Percentiles rank a stretch among this genome's conserved stretches.
These are phyloP conservation scores for Drosophila basisetae DNA, from an alignment of 2,888 invertebrate species.

Conservation along the genomic window DNA sequence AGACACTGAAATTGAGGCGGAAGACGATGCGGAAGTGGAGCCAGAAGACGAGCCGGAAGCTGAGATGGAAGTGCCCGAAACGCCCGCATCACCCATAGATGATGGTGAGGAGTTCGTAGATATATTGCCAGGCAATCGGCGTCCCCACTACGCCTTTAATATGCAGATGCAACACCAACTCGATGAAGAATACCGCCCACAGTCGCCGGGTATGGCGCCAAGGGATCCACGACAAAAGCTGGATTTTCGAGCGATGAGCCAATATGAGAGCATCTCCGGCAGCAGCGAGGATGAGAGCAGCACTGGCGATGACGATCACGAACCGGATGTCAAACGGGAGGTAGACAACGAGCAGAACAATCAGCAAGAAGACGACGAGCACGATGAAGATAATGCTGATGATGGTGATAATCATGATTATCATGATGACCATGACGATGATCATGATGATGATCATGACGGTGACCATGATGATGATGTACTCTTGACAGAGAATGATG, in stretches of 20 bases:
- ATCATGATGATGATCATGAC: not conserved
- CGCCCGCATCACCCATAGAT: slow-evolving; percentile 61
- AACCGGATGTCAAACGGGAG: not conserved
- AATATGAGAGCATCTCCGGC: slow-evolving; percentile 62
- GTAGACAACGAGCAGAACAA: not conserved
- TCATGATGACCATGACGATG: not conserved
- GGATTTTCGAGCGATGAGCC: not conserved
- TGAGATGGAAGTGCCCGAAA: slow-evolving; percentile 48
- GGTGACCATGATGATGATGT: slow-evolving; percentile 1
- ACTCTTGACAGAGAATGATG: slow-evolving; percentile 44
- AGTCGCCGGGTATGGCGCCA: slow-evolving; percentile 22
- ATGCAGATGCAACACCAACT: not conserved
- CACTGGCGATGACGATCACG: slow-evolving; percentile 11
- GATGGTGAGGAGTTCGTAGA: slow-evolving; percentile 37
- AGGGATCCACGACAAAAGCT: slow-evolving; percentile 52
- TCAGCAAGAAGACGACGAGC: not conserved
- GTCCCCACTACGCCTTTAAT: slow-evolving; percentile 6
- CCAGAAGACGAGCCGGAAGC: not conserved
- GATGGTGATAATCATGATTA: not conserved
- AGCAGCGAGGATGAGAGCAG: slow-evolving; percentile 35
- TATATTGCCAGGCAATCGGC: slow-evolving; percentile 23
- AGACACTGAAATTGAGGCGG: slow-evolving; percentile 1
- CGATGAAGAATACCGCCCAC: slow-evolving; percentile 1
- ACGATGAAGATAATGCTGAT: not conserved
- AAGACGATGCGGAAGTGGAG: not conserved